These are phyloP conservation scores for Alviniconcha marisindica DNA, from an alignment of 1,140 invertebrate species.

Conservation along the genomic window DNA sequence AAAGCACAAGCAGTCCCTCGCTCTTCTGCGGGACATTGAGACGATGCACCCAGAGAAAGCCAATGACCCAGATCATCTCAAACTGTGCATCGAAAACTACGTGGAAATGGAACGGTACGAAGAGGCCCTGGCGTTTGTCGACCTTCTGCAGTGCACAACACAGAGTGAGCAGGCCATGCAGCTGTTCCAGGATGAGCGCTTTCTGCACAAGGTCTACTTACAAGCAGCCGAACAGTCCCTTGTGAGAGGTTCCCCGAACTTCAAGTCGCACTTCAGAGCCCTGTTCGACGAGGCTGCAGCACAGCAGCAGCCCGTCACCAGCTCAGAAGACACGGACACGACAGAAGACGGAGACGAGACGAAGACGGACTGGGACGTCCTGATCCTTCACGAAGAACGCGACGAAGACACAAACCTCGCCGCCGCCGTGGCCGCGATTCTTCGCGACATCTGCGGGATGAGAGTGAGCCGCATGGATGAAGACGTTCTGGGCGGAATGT, in stretches of 20 bases:
- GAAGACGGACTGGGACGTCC: neutral
- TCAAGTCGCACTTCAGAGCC: neutral
- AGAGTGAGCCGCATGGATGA: conserved; percentile 1
- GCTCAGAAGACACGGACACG: neutral
- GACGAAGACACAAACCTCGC: neutral
- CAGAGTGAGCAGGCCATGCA: neutral
- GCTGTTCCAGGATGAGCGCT: conserved; percentile 1
- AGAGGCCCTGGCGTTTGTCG: conserved; percentile 21
- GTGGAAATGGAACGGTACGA: neutral
- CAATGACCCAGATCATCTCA: conserved; percentile 10
- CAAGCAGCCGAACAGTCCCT: conserved; percentile 9
- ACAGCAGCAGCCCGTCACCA: neutral
- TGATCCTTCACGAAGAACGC: neutral
- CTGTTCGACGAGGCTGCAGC: neutral
- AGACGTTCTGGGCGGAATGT: neutral
- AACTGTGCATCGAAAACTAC: conserved; percentile 27
- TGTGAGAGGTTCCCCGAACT: neutral
- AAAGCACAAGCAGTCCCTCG: conserved; percentile 6
- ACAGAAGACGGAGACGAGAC: neutral
- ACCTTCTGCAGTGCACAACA: conserved; percentile 9
- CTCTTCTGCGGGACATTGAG: conserved; percentile 1
- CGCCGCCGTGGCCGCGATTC: neutral
- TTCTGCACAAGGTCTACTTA: conserved; percentile 10
- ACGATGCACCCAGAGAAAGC: conserved; percentile 9
- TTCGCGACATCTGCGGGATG: neutral